These are phyloP conservation scores for Eudasyphora cyanicolor DNA, from an alignment of 2,888 invertebrate genomes.

Conservation along the genomic window DNA sequence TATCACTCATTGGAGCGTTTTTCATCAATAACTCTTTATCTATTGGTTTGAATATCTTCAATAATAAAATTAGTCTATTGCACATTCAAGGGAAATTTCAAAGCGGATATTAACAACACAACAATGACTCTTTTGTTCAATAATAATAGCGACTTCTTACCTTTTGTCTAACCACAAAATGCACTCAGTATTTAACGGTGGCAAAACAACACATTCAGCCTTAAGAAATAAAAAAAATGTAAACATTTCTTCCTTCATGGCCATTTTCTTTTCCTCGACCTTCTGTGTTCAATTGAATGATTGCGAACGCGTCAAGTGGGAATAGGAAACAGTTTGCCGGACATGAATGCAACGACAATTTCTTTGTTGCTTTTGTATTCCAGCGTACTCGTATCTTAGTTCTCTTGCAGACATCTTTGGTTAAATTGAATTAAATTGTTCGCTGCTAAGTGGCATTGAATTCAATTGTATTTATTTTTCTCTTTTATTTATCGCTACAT, in stretches of 20 bases:
- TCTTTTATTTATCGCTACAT: too few species aligned
- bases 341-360: conserved; percentile 53
- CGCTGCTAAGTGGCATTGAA: conserved; percentile 44
- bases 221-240: neutral
- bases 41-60: too few species aligned
- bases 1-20: too few species aligned
- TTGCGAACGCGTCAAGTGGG: neutral
- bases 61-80: too few species aligned
- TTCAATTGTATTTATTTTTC: conserved; percentile 42
- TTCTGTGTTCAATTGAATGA: neutral
- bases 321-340: conserved; percentile 24
- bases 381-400: neutral
- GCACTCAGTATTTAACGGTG: too few species aligned
- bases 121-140: too few species aligned
- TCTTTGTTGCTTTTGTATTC: conserved; percentile 33
- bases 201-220: neutral
- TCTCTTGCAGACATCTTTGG: conserved; percentile 46
- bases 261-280: neutral
- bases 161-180: neutral
- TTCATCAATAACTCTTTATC: too few species aligned
- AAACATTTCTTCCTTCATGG: neutral
- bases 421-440: conserved; percentile 61
- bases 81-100: too few species aligned
- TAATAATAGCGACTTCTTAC: too few species aligned
- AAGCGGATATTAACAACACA: too few species aligned